phyloP scores from a whole-genome alignment of 2,888 invertebrate genomes.

The Lumbricus terrestris region DNA sequence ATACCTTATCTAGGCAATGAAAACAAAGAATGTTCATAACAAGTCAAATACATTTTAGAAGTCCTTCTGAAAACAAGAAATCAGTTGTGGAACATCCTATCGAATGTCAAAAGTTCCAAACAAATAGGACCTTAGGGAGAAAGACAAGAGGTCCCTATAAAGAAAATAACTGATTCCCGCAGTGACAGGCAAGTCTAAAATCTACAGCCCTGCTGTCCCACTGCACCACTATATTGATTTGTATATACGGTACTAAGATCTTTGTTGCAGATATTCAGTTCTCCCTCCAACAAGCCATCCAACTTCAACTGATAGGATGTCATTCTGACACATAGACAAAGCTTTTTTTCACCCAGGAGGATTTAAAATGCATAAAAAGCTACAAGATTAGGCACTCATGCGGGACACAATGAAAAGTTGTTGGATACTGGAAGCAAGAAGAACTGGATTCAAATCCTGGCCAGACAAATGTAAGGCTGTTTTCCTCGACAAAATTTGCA shows the following conservation, averaged over 20 bases:
- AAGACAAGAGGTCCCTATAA: neutral
- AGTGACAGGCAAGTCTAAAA: neutral
- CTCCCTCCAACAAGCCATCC: neutral
- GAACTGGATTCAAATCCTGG: too few relatives aligned
- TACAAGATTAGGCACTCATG: neutral
- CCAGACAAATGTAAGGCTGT: too few relatives aligned
- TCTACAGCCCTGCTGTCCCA: neutral
- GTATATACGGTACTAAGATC: too few relatives aligned
- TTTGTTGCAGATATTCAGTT: neutral
- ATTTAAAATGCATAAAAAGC: neutral
- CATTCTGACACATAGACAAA: neutral
- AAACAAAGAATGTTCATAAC: too few relatives aligned
- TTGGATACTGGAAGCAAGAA: too few relatives aligned
- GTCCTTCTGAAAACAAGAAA: too few relatives aligned
- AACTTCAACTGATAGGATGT: neutral
- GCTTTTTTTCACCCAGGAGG: neutral
- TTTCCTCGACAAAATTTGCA: too few relatives aligned
- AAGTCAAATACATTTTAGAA: too few relatives aligned
- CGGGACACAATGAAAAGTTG: neutral
- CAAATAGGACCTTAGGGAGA: neutral
- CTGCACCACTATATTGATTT: neutral
- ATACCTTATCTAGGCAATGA: too few relatives aligned
- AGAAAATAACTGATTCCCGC: neutral
- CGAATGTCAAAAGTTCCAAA: neutral
- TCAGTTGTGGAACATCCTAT: neutral